Percentiles rank a stretch among this genome's conserved stretches.
These are phyloP conservation scores for Smithornis capensis DNA, from an alignment of 2,113 vertebrate species.

Conservation along the genomic window DNA sequence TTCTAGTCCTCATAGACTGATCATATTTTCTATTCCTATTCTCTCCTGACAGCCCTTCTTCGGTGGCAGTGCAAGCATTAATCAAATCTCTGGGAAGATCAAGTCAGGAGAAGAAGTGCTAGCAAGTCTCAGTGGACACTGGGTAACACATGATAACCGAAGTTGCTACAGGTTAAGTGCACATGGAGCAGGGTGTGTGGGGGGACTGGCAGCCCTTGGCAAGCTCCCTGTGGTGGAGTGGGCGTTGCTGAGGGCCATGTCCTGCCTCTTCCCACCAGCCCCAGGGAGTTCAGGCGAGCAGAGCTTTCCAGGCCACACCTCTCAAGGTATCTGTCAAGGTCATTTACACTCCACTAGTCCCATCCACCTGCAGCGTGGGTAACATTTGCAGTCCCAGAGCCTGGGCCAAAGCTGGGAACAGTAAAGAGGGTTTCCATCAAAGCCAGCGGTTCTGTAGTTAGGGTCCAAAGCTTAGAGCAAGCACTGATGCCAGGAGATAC, in stretches of 20 bases:
- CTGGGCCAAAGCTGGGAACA: neutral
- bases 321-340: neutral
- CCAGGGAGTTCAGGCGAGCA: accelerated
- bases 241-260: neutral
- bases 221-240: neutral
- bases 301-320: neutral
- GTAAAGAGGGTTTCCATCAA: neutral
- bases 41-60: slow-evolving; percentile 86
- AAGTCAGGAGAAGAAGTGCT: slow-evolving; percentile 81
- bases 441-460: neutral
- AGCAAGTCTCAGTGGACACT: slow-evolving; percentile 87
- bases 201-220: neutral
- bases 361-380: neutral
- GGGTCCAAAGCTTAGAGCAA: neutral
- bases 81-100: slow-evolving; percentile 93
- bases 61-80: slow-evolving; percentile 83
- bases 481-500: neutral
- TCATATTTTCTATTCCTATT: neutral
- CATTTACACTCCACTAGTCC: neutral
- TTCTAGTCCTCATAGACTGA: neutral
- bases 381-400: neutral
- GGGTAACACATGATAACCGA: slow-evolving; percentile 72
- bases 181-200: neutral
- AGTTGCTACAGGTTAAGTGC: neutral
- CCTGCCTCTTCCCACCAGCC: neutral